These are phyloP conservation scores for Polypedilum vanderplanki DNA, from an alignment of 1,140 invertebrate genomes.

Conservation along the genomic window DNA sequence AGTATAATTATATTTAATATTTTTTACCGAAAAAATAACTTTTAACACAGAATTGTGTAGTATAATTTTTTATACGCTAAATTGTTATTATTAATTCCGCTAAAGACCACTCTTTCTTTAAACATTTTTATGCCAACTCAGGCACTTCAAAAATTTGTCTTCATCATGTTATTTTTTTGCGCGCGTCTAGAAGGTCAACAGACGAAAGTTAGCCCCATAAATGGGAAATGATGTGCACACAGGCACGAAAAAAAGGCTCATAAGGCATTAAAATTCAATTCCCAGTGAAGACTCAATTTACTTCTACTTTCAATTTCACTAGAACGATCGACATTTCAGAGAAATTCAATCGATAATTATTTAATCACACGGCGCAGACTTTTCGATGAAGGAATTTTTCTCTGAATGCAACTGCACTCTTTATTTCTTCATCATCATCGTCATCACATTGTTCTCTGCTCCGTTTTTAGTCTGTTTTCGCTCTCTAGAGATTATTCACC, in stretches of 20 bases:
- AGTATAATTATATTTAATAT: not conserved
- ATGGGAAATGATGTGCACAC: no score
- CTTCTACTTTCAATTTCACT: conserved; percentile 22
- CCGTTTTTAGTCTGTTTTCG: not conserved
- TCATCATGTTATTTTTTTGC: not conserved
- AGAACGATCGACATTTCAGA: conserved; percentile 26
- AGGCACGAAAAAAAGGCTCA: not conserved
- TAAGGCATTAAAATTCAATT: conserved; percentile 25
- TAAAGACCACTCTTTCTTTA: not conserved
- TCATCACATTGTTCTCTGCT: not conserved
- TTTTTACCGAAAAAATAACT: not conserved
- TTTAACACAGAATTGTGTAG: not conserved
- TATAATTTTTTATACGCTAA: not conserved
- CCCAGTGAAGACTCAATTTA: conserved; percentile 20
- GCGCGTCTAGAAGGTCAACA: conserved; percentile 22
- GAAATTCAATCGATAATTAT: conserved; percentile 22
- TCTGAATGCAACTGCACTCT: not conserved
- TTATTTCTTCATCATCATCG: not conserved
- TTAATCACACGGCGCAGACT: not conserved
- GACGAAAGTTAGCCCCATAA: not conserved
- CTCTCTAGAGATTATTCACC: conserved; percentile 16
- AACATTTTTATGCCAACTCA: not conserved
- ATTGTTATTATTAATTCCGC: conserved; percentile 26
- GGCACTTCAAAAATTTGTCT: not conserved
- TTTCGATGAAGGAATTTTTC: not conserved